Evolutionary conservation across 2,797 vertebrate genomes (phyloP).

Genomic region (Brachyalestes nurse): DNA sequence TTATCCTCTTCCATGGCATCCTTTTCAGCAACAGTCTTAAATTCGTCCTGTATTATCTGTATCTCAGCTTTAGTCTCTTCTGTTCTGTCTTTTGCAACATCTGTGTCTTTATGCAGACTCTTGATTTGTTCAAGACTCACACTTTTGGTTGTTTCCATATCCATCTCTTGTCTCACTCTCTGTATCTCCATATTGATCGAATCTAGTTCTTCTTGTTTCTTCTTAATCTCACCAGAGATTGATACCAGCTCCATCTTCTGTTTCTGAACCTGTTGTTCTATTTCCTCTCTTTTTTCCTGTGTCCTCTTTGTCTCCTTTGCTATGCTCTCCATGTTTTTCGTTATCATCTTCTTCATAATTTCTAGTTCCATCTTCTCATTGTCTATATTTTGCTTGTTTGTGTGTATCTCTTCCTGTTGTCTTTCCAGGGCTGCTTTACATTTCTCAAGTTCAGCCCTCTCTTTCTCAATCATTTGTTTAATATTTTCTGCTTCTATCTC

Average conservation of each 20-base stretch:
- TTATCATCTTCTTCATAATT: constrained; percentile 10
- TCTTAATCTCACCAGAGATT: constrained; percentile 12
- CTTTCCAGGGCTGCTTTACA: constrained; percentile 6
- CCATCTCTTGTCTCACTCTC: constrained; percentile 4
- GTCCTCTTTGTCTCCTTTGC: constrained; percentile 13
- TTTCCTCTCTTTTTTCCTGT: constrained; percentile 15
- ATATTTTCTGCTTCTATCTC: constrained; percentile 17
- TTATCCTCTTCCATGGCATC: not conserved
- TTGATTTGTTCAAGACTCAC: not conserved
- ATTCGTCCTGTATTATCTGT: not conserved
- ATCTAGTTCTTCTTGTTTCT: constrained; percentile 31
- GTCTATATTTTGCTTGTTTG: constrained; percentile 37
- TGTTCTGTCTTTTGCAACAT: not conserved
- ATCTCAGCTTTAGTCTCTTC: not conserved
- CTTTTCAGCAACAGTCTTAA: not conserved
- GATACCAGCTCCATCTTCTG: constrained; percentile 19
- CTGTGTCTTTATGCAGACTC: not conserved
- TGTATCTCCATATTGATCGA: constrained; percentile 16
- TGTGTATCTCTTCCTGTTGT: constrained; percentile 34
- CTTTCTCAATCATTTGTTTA: constrained; percentile 18
- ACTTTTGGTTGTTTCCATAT: not conserved
- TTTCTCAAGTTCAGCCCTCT: constrained; percentile 17
- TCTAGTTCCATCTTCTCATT: constrained; percentile 41
- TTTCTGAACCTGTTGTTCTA: constrained; percentile 31
- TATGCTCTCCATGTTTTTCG: constrained; percentile 12